A percentile compares a stretch with the other conserved stretches of the same genome.
Evolutionary conservation across 2,113 vertebrate genomes (phyloP).

Genomic region (Pseudorasbora parva): DNA sequence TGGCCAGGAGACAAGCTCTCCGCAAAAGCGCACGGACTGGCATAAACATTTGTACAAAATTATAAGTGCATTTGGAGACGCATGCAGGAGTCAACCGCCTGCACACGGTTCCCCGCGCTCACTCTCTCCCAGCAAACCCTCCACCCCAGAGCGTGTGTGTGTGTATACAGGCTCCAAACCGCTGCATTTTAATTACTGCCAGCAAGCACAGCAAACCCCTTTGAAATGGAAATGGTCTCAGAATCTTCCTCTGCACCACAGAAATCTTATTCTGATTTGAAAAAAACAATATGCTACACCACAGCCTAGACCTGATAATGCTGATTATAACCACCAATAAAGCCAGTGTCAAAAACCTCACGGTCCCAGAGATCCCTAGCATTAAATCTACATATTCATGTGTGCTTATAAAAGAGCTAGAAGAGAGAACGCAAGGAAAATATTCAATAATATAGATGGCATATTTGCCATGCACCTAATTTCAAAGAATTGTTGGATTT

Average conservation of each 20-base stretch:
- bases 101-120: slow-evolving; percentile 83
- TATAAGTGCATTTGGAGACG: slow-evolving; percentile 90
- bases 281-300: slow-evolving; percentile 90
- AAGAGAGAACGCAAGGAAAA: slow-evolving; percentile 56
- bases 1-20: slow-evolving; percentile 86
- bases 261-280: slow-evolving; percentile 97
- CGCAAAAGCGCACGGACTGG: slow-evolving; percentile 87
- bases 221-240: slow-evolving; percentile 98
- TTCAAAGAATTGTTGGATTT: slow-evolving; percentile 25
- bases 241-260: slow-evolving; percentile 89
- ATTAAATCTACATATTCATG: slow-evolving; percentile 77
- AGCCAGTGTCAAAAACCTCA: slow-evolving; percentile 64
- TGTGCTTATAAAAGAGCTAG: slow-evolving; percentile 58
- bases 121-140: slow-evolving; percentile 70
- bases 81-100: slow-evolving; percentile 84
- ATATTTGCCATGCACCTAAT: slow-evolving; percentile 32
- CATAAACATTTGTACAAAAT: slow-evolving; percentile 94
- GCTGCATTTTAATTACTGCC: slow-evolving; percentile 98
- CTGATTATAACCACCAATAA: slow-evolving; percentile 81
- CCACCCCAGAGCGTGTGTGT: slow-evolving; percentile 73
- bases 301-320: slow-evolving; percentile 90
- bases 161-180: slow-evolving; percentile 82
- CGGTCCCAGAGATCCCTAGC: slow-evolving; percentile 65
- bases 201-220: slow-evolving; percentile 88
- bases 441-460: slow-evolving; percentile 5